Conservation (phyloP, 2,113 vertebrate genomes). For the Dolichallabes microphthalmus region DNA sequence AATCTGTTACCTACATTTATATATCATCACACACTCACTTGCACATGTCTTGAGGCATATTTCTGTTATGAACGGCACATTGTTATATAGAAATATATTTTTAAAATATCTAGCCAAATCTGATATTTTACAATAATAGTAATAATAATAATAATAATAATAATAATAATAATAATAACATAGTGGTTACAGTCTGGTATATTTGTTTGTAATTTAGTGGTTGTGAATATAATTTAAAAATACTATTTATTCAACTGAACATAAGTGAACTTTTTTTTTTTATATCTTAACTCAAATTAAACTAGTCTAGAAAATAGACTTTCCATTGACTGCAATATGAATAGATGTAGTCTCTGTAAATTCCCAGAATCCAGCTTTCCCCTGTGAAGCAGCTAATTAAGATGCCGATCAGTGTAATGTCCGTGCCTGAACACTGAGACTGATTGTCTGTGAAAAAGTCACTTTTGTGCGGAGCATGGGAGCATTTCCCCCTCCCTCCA, state of each 20-base stretch:
- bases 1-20: not conserved
- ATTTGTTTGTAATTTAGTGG: not conserved
- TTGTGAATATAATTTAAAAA: not conserved
- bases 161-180: not conserved
- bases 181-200: not conserved
- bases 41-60: not conserved
- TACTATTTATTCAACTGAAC: not conserved
- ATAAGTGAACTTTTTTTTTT: not conserved
- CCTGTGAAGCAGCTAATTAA: conserved; percentile 31
- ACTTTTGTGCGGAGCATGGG: conserved; percentile 35
- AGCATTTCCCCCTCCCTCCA: conserved; percentile 28
- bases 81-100: not conserved
- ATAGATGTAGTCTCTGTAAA: conserved; percentile 19
- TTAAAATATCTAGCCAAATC: not conserved
- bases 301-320: not conserved
- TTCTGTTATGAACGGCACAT: not conserved
- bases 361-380: not conserved
- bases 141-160: not conserved
- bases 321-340: conserved; percentile 5
- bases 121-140: not conserved
- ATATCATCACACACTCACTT: not conserved
- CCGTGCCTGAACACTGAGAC: conserved; percentile 21
- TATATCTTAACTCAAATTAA: not conserved
- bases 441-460: conserved; percentile 38
- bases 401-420: conserved; percentile 16